A percentile compares a stretch with the other conserved stretches of the same genome.
Conservation (phyloP, 1,140 invertebrate genomes). For the Orchesella cincta region DNA sequence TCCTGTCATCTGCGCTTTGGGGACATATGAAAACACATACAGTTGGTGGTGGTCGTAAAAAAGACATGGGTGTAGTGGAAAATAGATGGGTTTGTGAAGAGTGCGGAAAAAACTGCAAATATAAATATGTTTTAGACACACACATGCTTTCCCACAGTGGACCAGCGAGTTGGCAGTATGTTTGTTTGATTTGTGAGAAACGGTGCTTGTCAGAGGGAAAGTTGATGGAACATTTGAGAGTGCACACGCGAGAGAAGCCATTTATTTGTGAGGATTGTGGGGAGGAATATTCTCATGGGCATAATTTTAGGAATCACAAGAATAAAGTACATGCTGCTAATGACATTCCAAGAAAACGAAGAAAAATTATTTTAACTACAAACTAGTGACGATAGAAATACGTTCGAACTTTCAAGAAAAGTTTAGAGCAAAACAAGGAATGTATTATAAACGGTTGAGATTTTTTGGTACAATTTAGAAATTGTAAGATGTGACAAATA, state of each 20-base stretch:
- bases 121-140: not conserved
- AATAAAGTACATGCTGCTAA: not conserved
- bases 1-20: too few relatives aligned
- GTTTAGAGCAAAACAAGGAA: too few relatives aligned
- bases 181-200: not conserved
- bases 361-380: too few relatives aligned
- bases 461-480: too few relatives aligned
- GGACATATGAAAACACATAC: too few relatives aligned
- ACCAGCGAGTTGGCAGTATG: not conserved
- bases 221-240: not conserved
- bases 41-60: not conserved
- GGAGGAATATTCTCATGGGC: not conserved
- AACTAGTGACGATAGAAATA: too few relatives aligned
- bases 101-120: not conserved
- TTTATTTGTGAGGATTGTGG: not conserved
- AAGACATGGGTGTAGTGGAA: not conserved
- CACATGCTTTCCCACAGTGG: not conserved
- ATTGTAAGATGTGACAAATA: too few relatives aligned
- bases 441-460: too few relatives aligned
- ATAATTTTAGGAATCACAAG: slow-evolving; percentile 1
- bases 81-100: not conserved
- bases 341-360: not conserved
- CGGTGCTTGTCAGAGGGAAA: not conserved
- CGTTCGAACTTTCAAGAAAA: too few relatives aligned
- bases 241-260: not conserved